A percentile compares a stretch with the other conserved stretches of the same genome.
Conservation (phyloP, 2,113 vertebrate species). For the Coregonus clupeaformis region DNA sequence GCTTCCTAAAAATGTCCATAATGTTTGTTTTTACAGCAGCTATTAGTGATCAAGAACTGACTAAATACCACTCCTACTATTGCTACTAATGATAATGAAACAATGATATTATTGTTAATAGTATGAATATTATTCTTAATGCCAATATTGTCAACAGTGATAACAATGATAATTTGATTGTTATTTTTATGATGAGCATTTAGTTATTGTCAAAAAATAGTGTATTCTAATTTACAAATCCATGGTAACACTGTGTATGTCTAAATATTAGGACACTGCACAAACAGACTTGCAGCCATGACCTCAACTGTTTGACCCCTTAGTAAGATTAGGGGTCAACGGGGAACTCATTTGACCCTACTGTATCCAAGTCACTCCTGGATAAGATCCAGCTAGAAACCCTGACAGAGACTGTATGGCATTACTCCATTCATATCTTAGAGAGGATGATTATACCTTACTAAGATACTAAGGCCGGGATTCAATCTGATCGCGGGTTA, state of each 20-base stretch:
- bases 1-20: no score
- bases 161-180: no score
- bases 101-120: background rate
- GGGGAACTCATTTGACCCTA: constrained; percentile 37
- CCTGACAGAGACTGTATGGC: background rate
- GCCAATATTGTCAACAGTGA: no score
- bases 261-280: background rate
- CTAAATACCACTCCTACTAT: background rate
- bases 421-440: background rate
- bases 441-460: no score
- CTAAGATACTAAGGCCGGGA: no score
- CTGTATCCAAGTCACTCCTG: constrained; percentile 19
- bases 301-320: constrained; percentile 6
- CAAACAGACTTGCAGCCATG: constrained; percentile 15
- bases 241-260: background rate
- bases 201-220: no score
- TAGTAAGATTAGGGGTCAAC: constrained; percentile 22
- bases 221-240: no score
- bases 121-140: no score
- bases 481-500: no score
- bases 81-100: background rate
- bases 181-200: no score
- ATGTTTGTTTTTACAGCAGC: background rate
- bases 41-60: background rate
- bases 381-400: background rate